A percentile compares a stretch with the other conserved stretches of the same genome.
These are phyloP conservation scores for Apostichopus japonicus DNA, from an alignment of 35 echinoderm and acorn worm species.

Conservation along the genomic window DNA sequence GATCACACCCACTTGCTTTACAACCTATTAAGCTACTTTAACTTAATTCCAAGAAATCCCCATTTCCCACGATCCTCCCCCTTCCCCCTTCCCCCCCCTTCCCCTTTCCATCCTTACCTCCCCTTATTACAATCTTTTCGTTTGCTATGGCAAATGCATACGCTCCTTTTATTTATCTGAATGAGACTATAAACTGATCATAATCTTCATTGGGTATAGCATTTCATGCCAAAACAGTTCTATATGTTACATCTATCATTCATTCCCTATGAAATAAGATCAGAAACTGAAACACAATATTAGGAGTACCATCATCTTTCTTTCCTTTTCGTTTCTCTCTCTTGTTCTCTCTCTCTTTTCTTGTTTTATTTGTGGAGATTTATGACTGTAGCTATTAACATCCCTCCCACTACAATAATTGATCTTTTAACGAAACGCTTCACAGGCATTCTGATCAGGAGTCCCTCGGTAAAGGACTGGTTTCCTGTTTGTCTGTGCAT, in stretches of 20 bases:
- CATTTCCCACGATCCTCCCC: no score
- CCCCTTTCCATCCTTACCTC: neutral
- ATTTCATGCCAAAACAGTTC: neutral
- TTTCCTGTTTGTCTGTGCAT: constrained; percentile 10
- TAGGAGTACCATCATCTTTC: constrained; percentile 1
- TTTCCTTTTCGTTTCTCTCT: neutral
- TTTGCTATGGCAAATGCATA: neutral
- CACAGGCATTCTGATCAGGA: neutral
- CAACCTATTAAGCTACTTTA: no score
- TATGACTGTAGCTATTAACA: neutral
- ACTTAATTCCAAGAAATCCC: no score
- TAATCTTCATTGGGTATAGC: neutral
- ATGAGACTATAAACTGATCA: neutral
- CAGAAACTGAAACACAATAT: neutral
- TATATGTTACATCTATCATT: constrained; percentile 4
- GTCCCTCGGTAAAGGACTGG: constrained; percentile 5
- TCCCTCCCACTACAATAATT: constrained; percentile 18
- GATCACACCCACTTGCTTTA: no score
- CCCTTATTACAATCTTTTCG: neutral
- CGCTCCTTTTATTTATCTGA: neutral
- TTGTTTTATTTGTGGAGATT: neutral
- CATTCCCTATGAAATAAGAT: neutral
- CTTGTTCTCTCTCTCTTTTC: no score
- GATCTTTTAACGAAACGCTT: constrained; percentile 23
- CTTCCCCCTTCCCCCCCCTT: neutral